Conservation (phyloP, 2,888 invertebrate species). For the Drosophila cognata region DNA sequence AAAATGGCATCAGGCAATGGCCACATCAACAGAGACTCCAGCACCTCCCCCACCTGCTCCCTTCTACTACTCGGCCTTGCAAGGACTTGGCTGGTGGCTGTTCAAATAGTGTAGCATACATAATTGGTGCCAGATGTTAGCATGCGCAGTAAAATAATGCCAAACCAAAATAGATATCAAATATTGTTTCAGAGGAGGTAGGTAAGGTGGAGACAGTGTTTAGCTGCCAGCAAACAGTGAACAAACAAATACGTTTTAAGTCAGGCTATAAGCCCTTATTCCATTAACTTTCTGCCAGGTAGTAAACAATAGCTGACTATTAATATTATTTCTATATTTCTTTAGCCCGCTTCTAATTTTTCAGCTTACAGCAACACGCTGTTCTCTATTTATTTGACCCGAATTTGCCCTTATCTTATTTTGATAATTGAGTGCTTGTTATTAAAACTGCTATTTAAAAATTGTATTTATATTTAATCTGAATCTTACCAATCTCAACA, state of each 20-base stretch:
- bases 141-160: constrained; percentile 46
- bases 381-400: background rate
- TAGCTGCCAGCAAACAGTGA: constrained; percentile 17
- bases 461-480: background rate
- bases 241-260: constrained; percentile 31
- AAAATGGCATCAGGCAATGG: constrained; percentile 44
- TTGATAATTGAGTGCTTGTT: background rate
- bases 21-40: constrained; percentile 23
- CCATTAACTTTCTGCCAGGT: constrained; percentile 11
- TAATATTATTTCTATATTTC: background rate
- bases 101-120: constrained; percentile 41
- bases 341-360: background rate
- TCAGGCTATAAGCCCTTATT: constrained; percentile 23
- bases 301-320: background rate
- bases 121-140: constrained; percentile 33
- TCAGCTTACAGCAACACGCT: background rate
- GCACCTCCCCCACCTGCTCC: background rate
- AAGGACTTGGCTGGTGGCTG: constrained; percentile 8
- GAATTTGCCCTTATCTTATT: background rate
- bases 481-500: background rate
- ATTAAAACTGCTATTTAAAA: background rate
- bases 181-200: constrained; percentile 27
- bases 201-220: background rate
- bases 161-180: constrained; percentile 56
- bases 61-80: background rate